Conservation (phyloP, 2,888 invertebrate genomes). For the Drosophila lacicola region DNA sequence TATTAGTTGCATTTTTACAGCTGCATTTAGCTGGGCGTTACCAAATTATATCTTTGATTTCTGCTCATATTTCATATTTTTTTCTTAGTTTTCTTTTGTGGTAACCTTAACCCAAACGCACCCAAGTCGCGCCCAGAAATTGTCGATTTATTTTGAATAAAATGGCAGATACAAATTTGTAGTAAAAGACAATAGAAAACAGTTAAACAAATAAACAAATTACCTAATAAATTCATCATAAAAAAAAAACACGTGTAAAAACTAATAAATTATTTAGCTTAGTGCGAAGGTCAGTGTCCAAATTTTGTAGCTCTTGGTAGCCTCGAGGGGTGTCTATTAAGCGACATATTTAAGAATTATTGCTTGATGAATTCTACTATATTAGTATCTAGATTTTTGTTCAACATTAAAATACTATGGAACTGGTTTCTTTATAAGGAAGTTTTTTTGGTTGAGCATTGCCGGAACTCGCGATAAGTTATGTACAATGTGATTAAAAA, state of each 20-base stretch:
- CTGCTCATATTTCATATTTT: background rate
- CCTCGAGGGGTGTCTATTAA: constrained; percentile 16
- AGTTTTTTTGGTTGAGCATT: constrained; percentile 52
- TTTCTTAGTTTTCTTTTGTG: background rate
- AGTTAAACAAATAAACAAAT: constrained; percentile 17
- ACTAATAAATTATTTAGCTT: constrained; percentile 47
- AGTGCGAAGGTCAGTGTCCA: constrained; percentile 33
- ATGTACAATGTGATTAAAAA: constrained; percentile 39
- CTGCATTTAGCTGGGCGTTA: constrained; percentile 9
- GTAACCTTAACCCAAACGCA: constrained; percentile 40
- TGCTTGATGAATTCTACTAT: constrained; percentile 32
- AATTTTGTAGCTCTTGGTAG: constrained; percentile 14
- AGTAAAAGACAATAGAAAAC: constrained; percentile 18
- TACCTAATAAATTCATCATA: constrained; percentile 23
- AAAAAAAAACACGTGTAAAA: constrained; percentile 23
- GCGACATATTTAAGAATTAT: constrained; percentile 40
- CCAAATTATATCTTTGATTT: background rate
- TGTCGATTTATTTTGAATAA: constrained; percentile 11
- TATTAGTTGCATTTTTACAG: constrained; percentile 29
- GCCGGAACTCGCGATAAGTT: constrained; percentile 63
- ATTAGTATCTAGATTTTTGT: constrained; percentile 22
- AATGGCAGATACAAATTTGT: constrained; percentile 16
- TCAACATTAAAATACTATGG: constrained; percentile 19
- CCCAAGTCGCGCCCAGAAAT: constrained; percentile 28
- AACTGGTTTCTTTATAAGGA: constrained; percentile 64